A percentile compares a stretch with the other conserved stretches of the same genome.
phyloP scores from a whole-genome alignment of 2,888 invertebrate species.

The Bombylius major region DNA sequence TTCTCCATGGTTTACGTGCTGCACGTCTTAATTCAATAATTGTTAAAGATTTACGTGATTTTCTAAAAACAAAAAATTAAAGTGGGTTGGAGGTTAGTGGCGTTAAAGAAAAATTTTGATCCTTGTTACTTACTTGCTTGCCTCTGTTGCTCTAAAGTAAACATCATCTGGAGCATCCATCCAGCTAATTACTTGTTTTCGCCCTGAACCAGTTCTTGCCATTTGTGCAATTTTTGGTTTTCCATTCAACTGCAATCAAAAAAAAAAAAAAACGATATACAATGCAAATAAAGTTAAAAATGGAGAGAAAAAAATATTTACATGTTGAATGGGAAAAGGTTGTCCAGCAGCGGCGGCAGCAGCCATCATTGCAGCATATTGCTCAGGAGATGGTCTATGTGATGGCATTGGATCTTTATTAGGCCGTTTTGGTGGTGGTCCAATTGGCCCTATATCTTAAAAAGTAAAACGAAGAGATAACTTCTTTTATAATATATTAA shows the following conservation, averaged over 20 bases:
- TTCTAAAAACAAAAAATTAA: slow-evolving; percentile 40
- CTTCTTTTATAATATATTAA: not conserved
- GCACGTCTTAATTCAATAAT: slow-evolving; percentile 67
- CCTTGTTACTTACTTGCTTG: slow-evolving; percentile 60
- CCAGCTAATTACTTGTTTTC: slow-evolving; percentile 93
- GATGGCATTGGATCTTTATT: slow-evolving; percentile 63
- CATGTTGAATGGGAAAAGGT: slow-evolving; percentile 58
- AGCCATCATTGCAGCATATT: slow-evolving; percentile 59
- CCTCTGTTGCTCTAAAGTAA: slow-evolving; percentile 83
- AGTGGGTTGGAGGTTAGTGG: no score
- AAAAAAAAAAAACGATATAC: not conserved
- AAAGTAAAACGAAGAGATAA: not conserved
- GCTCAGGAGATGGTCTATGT: slow-evolving; percentile 55
- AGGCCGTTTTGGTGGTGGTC: slow-evolving; percentile 68
- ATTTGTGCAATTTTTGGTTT: slow-evolving; percentile 71
- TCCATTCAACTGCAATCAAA: slow-evolving; percentile 51
- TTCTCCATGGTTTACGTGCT: slow-evolving; percentile 74
- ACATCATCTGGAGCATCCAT: slow-evolving; percentile 97
- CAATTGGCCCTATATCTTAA: slow-evolving; percentile 20
- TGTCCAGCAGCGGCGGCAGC: slow-evolving; percentile 52
- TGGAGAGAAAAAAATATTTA: slow-evolving; percentile 38
- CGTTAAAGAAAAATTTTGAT: not conserved
- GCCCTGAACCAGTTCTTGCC: slow-evolving; percentile 58
- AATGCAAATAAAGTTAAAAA: not conserved
- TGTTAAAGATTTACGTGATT: slow-evolving; percentile 69